Base-by-base conservation (phyloP, 2,797 vertebrate genomes). In the Galago senegalensis region DNA sequence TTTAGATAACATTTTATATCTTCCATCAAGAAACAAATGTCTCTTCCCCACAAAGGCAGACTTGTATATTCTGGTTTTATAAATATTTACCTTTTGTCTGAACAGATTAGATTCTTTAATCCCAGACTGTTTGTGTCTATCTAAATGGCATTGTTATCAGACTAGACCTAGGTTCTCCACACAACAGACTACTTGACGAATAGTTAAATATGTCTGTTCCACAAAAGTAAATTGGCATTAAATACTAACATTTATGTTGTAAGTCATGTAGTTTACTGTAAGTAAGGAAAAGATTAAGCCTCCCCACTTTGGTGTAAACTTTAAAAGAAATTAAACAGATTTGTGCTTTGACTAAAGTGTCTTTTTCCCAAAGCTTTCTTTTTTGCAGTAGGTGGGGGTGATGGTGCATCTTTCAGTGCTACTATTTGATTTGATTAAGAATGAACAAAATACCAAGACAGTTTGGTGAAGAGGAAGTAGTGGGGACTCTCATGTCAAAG, bases 31-130 rank as follows among this genome's bases (percentile, higher is more conserved):
- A 98, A 98, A 97, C 96, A 97, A 90, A 56, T 97, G 87, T 80
- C 93, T 95, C 86, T 98, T 98, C 95, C 92, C 31, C 76, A 91
- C 96, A 96, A 94, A 96, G 96, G 89, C 72, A 92, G 95, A 58
- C 81, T 92, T 97, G 95, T 97, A 79, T 98, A 96, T 96, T 94
- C 89, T 96, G 93, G 65, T 95, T 97, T 93, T 96, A 92, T 98
- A 98, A 98, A 98, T 98, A 98, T 98, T 98, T 98, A 96, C 95
- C 97, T 98, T 97, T 84, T 93, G 87, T 96, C 96, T 98, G 95
- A 93, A 95, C 81, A 97, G 97, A 98, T 98, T 89, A 95, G 73
- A 98, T 98, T 97, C 95, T 96, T 96, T 94, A 87, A 90, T 97
- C 97, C 86, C 88, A 85, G 76, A 96, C 94, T 97, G 96, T 97